Evolutionary conservation across 2,113 vertebrate genomes (phyloP).

Genomic region (Sinocyclocheilus grahami): DNA sequence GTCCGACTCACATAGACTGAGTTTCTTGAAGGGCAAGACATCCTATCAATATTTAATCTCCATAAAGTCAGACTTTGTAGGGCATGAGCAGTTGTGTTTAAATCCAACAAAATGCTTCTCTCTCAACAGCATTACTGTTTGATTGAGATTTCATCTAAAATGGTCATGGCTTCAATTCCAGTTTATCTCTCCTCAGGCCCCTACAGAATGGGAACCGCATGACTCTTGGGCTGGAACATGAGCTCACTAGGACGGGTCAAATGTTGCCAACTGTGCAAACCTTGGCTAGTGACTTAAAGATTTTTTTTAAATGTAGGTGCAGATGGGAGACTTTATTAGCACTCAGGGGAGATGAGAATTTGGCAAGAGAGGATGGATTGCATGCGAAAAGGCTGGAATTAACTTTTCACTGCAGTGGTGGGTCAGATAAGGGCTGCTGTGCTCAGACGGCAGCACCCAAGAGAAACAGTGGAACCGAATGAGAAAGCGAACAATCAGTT

Average conservation of each 20-base stretch:
- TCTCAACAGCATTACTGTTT: neutral
- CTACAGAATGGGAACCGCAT: neutral
- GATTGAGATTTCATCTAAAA: conserved; percentile 13
- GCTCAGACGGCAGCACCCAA: neutral
- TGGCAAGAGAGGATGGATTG: conserved; percentile 8
- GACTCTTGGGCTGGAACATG: conserved; percentile 9
- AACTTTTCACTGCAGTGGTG: conserved; percentile 28
- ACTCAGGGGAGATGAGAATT: conserved; percentile 28
- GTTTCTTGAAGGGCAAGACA: conserved; percentile 61
- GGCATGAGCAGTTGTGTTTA: neutral
- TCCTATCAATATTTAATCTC: conserved; percentile 68
- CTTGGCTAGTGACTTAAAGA: conserved; percentile 4
- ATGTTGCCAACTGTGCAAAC: conserved; percentile 20
- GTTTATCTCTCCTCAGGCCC: conserved; percentile 25
- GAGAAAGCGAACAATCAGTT: neutral
- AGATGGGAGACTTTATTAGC: conserved; percentile 29
- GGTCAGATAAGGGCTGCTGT: conserved; percentile 15
- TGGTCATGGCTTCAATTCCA: conserved; percentile 18
- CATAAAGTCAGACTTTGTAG: conserved; percentile 52
- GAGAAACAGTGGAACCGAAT: neutral
- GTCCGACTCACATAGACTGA: conserved; percentile 62
- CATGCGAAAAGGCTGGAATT: conserved; percentile 14
- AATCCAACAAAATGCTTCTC: neutral
- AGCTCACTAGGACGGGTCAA: neutral
- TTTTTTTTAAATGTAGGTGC: conserved; percentile 10